Percentiles rank a stretch among this genome's conserved stretches.
Conservation (phyloP, 2,113 vertebrate genomes). For the Clarias gariepinus region DNA sequence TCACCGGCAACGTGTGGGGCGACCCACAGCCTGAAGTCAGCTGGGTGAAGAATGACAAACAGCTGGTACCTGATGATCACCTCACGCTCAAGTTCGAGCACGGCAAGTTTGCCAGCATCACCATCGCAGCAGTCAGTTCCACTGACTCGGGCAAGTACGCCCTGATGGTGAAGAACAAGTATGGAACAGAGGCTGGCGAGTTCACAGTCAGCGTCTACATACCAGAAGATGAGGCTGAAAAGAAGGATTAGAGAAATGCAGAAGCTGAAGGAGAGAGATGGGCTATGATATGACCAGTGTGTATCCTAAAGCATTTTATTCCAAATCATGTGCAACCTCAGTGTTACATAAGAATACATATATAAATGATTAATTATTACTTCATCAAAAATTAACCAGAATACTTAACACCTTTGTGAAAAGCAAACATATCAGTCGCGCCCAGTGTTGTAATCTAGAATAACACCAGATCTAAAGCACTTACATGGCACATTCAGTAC, state of each 20-base stretch:
- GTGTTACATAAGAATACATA: not conserved
- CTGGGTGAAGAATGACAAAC: constrained; percentile 92
- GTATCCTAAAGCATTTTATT: constrained; percentile 63
- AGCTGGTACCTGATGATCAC: constrained; percentile 75
- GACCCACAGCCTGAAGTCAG: constrained; percentile 88
- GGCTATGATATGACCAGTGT: constrained; percentile 44
- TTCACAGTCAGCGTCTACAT: constrained; percentile 97
- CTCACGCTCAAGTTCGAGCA: constrained; percentile 84
- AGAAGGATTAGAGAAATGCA: constrained; percentile 70
- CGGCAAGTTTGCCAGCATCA: constrained; percentile 89
- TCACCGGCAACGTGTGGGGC: constrained; percentile 96
- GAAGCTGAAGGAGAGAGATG: constrained; percentile 20
- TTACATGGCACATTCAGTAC: not conserved
- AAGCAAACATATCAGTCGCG: not conserved
- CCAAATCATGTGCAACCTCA: constrained; percentile 54
- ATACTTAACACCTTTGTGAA: not conserved
- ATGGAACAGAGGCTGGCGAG: constrained; percentile 86
- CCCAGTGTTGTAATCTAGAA: not conserved
- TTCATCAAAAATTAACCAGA: not conserved
- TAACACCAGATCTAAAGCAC: not conserved
- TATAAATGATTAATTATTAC: not conserved
- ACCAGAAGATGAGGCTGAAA: constrained; percentile 82
- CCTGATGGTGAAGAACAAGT: constrained; percentile 95
- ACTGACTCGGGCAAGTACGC: constrained; percentile 93
- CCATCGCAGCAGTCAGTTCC: constrained; percentile 77